Evolutionary conservation across 2,113 vertebrate species (phyloP), one percentile per base, ranked within the genome.

Genomic region (Ceyx cyanopectus): DNA sequence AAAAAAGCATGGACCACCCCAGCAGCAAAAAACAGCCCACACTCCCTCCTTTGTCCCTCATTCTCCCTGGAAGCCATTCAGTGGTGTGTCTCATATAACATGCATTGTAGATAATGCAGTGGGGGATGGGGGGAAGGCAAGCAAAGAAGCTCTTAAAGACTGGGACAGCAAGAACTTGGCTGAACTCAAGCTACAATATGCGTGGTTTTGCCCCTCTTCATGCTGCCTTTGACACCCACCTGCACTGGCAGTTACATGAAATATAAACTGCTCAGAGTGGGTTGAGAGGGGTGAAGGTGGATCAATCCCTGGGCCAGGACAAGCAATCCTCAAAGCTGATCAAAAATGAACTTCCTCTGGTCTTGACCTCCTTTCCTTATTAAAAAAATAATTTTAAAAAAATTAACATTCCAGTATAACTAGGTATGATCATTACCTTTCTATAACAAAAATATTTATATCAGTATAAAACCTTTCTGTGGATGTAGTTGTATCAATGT

Each of bases 281-380:
- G 4, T 7, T 7, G 4, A 4, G 3, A 0, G 27, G 12, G 9
- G 1, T 41, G 17, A 81, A 22, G 5, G 16, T 23, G 19, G n/a
- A 48, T 43, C 60, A 77, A 67, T 26, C 30, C 29, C 67, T 32
- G 32, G 14, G 37, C 63, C 66, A 24, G 10, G 21, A 73, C 24
- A 77, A 89, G 61, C 1, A 19, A 4, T 45, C 15, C 50, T 60
- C 58, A 57, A 65, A 27, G 9, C 23, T 61, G 29, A 68, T 26
- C 11, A 74, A 61, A 84, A 92, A 30, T 4, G 10, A 67, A 62
- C 12, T 81, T 66, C 60, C 18, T 27, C 53, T 69, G 7, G 13
- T 53, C 61, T 46, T 41, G 14, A 11, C 37, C 23, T 83, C 27
- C 32, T 74, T 29, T 63, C 54, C 17, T 46, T 46, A 45, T 45